Evolutionary conservation across 92 coral and sea anemone genomes (phyloP), one percentile per base, ranked within the genome.

Genomic region (Bergia sp.): DNA sequence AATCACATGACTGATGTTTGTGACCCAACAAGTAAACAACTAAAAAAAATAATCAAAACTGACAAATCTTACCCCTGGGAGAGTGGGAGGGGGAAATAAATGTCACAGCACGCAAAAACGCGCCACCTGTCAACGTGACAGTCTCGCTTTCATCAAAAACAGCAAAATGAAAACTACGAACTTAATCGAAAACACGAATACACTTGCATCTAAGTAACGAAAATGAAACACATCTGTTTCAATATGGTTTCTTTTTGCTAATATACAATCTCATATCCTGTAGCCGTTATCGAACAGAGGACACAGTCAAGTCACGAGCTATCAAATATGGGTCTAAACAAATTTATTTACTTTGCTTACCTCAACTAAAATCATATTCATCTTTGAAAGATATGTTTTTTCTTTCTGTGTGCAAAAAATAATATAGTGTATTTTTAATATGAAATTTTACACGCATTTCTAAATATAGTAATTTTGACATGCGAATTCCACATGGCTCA

Each of bases 341-440:
- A 85, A 86, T 4, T 29, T 5, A 86, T 57, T n/a, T 49, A 85
- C 58, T 75, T 47, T 58, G 11, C 95, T 81, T 87, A 97, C 99
- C 99, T 97, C 99, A 3, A 97, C 99, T 67, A 97, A 90, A 90
- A 97, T 95, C 97, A 97, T 95, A 91, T 97, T 97, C 88, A 97
- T 73, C 91, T 97, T 97, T 55, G 95, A 94, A n/a, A 97, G 55
- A 73, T 97, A 97, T 4, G 98, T 93, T 81, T 94, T 97, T 82
- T 97, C 99, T 91, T 97, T 97, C 99, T 97, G 80, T 13, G 74
- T 74, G 89, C 36, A 72, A 89, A 37, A 73, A 71, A 47, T 55
- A 53, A 82, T 18, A 61, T 58, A 47, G 43, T 71, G 23, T 23
- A 50, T 5, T 69, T 18, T 23, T 38, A 66, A 20, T 75, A 80